Evolutionary conservation across 2,888 invertebrate species (phyloP).

Genomic region (Xestia c-nigrum): DNA sequence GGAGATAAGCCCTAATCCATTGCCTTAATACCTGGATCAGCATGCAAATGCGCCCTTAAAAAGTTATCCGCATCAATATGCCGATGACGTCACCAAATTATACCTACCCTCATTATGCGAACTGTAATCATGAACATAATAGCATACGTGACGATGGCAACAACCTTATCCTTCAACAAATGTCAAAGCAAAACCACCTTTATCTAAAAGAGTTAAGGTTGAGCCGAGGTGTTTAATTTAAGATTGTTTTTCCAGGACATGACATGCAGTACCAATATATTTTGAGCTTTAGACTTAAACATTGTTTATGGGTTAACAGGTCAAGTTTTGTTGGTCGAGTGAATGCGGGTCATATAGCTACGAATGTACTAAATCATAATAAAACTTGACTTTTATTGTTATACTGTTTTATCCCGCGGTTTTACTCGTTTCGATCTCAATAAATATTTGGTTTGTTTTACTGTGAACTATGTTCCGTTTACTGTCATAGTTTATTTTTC

Average conservation of each 20-base stretch:
- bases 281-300: constrained; percentile 55
- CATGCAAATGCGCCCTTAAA: constrained; percentile 58
- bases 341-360: constrained; percentile 67
- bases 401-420: constrained; percentile 61
- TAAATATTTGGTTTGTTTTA: constrained; percentile 65
- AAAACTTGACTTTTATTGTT: constrained; percentile 75
- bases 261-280: constrained; percentile 67
- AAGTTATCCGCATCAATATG: constrained; percentile 71
- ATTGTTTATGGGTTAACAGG: constrained; percentile 43
- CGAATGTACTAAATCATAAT: constrained; percentile 74
- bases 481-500: constrained; percentile 46
- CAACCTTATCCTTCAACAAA: constrained; percentile 60
- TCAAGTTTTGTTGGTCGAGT: constrained; percentile 60
- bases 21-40: constrained; percentile 37
- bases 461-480: constrained; percentile 45
- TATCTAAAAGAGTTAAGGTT: constrained; percentile 56
- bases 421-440: constrained; percentile 63
- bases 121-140: constrained; percentile 77
- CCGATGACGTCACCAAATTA: constrained; percentile 77
- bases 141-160: constrained; percentile 72
- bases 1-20: constrained; percentile 55
- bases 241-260: constrained; percentile 64
- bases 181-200: constrained; percentile 65
- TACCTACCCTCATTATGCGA: constrained; percentile 74
- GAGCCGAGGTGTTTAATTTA: constrained; percentile 50